Evolutionary conservation across 1,140 invertebrate genomes (phyloP).

Genomic region (Metaphire vulgaris): DNA sequence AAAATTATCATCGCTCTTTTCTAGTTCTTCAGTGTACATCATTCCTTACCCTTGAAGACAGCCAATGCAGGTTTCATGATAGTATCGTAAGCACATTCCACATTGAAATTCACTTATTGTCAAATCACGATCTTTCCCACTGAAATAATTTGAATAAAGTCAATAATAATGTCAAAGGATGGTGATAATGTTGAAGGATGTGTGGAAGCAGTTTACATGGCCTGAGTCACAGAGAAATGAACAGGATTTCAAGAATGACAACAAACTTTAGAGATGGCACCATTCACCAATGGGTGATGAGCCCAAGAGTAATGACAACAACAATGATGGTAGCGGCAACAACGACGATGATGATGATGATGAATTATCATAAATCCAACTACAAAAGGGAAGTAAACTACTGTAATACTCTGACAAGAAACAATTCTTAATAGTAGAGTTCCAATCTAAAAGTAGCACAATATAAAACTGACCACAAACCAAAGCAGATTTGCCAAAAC

Average conservation of each 20-base stretch:
- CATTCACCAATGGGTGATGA: neutral
- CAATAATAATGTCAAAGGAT: too few relatives aligned
- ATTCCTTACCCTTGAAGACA: conserved; percentile 68
- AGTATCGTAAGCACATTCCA: conserved; percentile 81
- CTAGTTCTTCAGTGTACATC: too few relatives aligned
- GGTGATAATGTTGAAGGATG: neutral
- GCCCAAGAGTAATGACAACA: neutral
- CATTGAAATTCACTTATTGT: conserved; percentile 84
- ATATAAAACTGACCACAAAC: too few relatives aligned
- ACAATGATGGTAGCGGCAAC: neutral
- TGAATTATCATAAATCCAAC: too few relatives aligned
- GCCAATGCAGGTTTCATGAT: conserved; percentile 83
- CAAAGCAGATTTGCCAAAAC: too few relatives aligned
- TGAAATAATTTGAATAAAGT: conserved; percentile 54
- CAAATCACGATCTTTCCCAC: conserved; percentile 83
- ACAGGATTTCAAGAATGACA: too few relatives aligned
- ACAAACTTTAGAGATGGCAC: conserved; percentile 4
- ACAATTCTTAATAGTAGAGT: neutral
- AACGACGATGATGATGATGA: too few relatives aligned
- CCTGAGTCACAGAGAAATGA: neutral
- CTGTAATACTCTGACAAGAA: neutral
- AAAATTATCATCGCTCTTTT: too few relatives aligned
- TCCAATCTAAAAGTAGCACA: too few relatives aligned
- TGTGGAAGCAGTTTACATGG: neutral
- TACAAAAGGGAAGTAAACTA: neutral